Percentiles rank a stretch among this genome's conserved stretches.
These are phyloP conservation scores for Caenorhabditis macrosperma DNA, from an alignment of 2,888 invertebrate genomes.

Conservation along the genomic window DNA sequence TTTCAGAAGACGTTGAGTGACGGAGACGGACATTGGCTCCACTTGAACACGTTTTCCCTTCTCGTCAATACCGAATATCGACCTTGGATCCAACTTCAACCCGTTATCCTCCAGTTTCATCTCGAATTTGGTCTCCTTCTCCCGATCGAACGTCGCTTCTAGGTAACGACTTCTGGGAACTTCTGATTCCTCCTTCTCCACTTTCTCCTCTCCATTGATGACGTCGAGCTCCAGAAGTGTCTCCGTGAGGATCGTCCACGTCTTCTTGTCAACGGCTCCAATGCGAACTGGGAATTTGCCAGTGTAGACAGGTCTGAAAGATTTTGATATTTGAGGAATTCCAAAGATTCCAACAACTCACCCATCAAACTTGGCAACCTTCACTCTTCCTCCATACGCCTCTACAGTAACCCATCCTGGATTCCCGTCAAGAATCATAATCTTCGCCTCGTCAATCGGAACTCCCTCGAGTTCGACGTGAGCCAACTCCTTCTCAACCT, in stretches of 20 bases:
- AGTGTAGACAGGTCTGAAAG: conserved; percentile 32
- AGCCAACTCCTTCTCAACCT: conserved; percentile 52
- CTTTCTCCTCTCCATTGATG: conserved; percentile 43
- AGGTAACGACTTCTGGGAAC: conserved; percentile 17
- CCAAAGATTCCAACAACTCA: conserved; percentile 11
- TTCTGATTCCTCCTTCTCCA: conserved; percentile 6
- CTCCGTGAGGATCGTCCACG: conserved; percentile 66
- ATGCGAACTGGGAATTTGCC: conserved; percentile 59
- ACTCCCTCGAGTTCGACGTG: conserved; percentile 73
- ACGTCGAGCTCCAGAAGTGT: conserved; percentile 57
- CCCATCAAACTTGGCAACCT: conserved; percentile 63
- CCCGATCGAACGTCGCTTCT: conserved; percentile 60
- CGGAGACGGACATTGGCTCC: conserved; percentile 25
- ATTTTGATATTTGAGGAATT: too few species aligned
- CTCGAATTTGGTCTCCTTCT: conserved; percentile 29
- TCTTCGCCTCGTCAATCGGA: conserved; percentile 69
- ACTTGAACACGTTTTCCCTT: conserved; percentile 43
- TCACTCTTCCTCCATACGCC: conserved; percentile 74
- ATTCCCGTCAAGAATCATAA: conserved; percentile 72
- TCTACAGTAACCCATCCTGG: conserved; percentile 76
- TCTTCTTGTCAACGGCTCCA: conserved; percentile 69
- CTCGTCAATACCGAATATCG: conserved; percentile 63
- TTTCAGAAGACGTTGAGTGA: conserved; percentile 2
- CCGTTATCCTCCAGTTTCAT: conserved; percentile 15
- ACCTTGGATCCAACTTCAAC: conserved; percentile 37